Base-by-base conservation (phyloP, 2,888 invertebrate genomes). In the Coleophora deauratella region DNA sequence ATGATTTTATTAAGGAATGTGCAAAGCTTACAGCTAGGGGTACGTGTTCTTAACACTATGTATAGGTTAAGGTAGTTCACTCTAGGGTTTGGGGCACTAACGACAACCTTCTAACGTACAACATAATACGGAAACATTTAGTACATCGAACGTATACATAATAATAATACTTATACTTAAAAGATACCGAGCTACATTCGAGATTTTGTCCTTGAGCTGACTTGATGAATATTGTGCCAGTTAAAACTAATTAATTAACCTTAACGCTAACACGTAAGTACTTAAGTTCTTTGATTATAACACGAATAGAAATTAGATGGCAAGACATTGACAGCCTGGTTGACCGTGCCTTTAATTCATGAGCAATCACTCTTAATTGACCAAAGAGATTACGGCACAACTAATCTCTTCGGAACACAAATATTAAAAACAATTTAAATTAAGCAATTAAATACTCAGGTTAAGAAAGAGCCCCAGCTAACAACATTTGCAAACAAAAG, bases 151-250 rank as follows among this genome's bases (percentile, higher is more conserved):
- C 76, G 79, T 61, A 67, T 60, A 21, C 3, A 21, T 21, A 21
- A 21, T 21, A 21, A 21, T 21, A 76, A 63, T 62, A 63, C 62
- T 61, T 65, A 21, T 4, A 58, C 56, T 59, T 62, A 55, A 53
- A 59, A 66, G 60, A 67, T 60, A 67, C 57, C 76, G 81, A 82
- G 81, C 64, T 52, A 78, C 79, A 79, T 82, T 79, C 81, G 77
- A 81, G 79, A 65, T 66, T 21, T 46, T 53, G 50, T 72, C 66
- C 50, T 58, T 62, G 84, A 86, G 86, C 86, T 80, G 86, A 86
- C 86, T 65, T 86, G 85, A 87, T 85, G 80, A 82, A 78, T 82
- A 81, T 79, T 76, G 78, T 80, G 79, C 76, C 77, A 21, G 51
- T 58, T 63, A 60, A 55, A 64, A 63, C 63, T 69, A 66, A 67